A percentile compares a stretch with the other conserved stretches of the same genome.
Conservation (phyloP, 2,797 vertebrate genomes). For the Anguilla anguilla region DNA sequence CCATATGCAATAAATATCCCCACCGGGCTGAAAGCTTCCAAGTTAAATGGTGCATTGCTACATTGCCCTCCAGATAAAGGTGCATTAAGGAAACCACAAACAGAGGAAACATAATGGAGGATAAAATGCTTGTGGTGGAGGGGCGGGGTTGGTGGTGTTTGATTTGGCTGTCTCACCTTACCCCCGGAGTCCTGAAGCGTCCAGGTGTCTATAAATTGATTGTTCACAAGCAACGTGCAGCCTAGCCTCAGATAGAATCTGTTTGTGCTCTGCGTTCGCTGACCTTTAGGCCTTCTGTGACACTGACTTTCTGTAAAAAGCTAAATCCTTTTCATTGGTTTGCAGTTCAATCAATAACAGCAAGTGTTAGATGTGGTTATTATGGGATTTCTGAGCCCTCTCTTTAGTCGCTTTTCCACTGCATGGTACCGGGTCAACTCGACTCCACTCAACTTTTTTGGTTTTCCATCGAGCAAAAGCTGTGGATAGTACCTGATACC, state of each 20-base stretch:
- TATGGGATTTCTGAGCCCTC: no score
- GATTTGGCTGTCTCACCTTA: neutral
- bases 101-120: neutral
- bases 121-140: neutral
- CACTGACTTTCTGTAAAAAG: no score
- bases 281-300: neutral
- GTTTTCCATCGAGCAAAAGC: no score
- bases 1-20: neutral
- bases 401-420: no score
- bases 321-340: no score
- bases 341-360: no score
- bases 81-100: neutral
- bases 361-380: no score
- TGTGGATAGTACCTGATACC: no score
- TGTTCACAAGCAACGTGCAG: neutral
- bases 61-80: neutral
- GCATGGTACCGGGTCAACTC: no score
- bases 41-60: neutral
- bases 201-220: neutral
- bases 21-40: neutral
- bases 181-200: neutral
- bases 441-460: no score
- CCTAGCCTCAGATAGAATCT: neutral
- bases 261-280: neutral
- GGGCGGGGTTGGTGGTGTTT: neutral